These are phyloP conservation scores for Lasioglossum pauxillum DNA, from an alignment of 2,888 invertebrate genomes.

Conservation along the genomic window DNA sequence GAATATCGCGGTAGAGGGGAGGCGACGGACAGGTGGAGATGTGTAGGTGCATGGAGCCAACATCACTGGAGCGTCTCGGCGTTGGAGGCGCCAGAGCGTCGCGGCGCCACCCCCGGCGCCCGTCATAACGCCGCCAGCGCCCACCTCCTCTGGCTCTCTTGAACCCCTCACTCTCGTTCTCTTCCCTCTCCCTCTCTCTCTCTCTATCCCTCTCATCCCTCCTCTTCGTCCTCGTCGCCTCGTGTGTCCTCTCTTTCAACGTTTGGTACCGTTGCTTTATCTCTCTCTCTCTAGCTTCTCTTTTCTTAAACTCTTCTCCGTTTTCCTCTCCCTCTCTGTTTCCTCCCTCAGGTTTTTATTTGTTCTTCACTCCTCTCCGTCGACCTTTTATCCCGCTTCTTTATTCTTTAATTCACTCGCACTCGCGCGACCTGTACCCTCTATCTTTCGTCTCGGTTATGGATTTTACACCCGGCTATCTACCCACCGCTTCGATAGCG, in stretches of 20 bases:
- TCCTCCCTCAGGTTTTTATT: constrained; percentile 17
- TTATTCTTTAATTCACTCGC: constrained; percentile 16
- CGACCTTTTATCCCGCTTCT: not conserved
- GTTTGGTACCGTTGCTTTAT: constrained; percentile 16
- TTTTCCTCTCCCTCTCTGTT: not conserved
- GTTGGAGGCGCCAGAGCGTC: constrained; percentile 83
- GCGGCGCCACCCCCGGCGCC: constrained; percentile 84
- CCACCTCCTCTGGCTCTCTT: constrained; percentile 65
- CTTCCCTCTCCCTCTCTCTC: constrained; percentile 21
- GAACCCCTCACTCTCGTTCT: constrained; percentile 19
- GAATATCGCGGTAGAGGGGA: constrained; percentile 43
- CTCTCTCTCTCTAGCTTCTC: not conserved
- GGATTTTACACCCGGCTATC: not conserved
- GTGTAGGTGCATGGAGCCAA: constrained; percentile 77
- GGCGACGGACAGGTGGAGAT: constrained; percentile 44
- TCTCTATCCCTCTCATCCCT: constrained; percentile 25
- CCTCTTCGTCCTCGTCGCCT: constrained; percentile 43
- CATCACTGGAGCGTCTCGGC: constrained; percentile 80
- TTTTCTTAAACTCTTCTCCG: constrained; percentile 15
- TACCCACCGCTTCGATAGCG: not conserved
- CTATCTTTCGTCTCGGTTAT: not conserved
- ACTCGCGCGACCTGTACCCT: not conserved
- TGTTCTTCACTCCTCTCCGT: constrained; percentile 2
- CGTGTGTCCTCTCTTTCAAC: not conserved
- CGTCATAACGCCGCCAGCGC: constrained; percentile 82